Base-by-base conservation (phyloP, 1,140 invertebrate genomes). In the Caerostris extrusa region DNA sequence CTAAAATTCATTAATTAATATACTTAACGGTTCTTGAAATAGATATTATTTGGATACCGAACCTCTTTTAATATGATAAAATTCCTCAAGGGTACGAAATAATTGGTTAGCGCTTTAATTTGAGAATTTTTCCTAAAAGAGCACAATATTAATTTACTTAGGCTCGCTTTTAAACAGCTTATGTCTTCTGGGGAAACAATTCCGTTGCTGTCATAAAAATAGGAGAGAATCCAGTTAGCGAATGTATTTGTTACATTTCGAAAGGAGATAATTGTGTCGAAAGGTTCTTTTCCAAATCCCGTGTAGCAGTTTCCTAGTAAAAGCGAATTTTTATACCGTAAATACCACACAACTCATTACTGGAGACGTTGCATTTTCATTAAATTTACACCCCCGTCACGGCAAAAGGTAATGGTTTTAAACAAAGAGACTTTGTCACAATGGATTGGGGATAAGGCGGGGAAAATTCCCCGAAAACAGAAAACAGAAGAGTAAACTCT, bases 351-450 rank as follows among this genome's bases (percentile, higher is more conserved):
- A 87, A 56, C 85, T 87, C 57, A 87, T 87, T 64, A 87, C 58
- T 3, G 34, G 17, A 87, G 14, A 8, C 58, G 58, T 3, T 5
- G n/a, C 53, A 8, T 56, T 34, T 85, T 61, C 82, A 93, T 93
- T 93, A 85, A 67, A 92, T 92, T 92, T 64, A 83, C 57, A 85
- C 61, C 53, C 77, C 56, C 10, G 34, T 61, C 90, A 85, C 60
- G 57, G 77, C 17, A 34, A 34, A 58, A 60, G 82, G 67, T 92
- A 83, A 92, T 92, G 60, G 82, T 60, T 92, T 83, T 85, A 67
- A 87, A 87, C 91, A 93, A 93, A 87, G 82, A 60, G 67, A 69
- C 67, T 83, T 87, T 87, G 82, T 61, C 67, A 93, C 61, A 93
- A 93, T 91, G 58, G 77, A 17, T 90, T 50, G 67, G 19, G 19